These are phyloP conservation scores for Lochmaea capreae DNA, from an alignment of 2,888 invertebrate species.

Conservation along the genomic window DNA sequence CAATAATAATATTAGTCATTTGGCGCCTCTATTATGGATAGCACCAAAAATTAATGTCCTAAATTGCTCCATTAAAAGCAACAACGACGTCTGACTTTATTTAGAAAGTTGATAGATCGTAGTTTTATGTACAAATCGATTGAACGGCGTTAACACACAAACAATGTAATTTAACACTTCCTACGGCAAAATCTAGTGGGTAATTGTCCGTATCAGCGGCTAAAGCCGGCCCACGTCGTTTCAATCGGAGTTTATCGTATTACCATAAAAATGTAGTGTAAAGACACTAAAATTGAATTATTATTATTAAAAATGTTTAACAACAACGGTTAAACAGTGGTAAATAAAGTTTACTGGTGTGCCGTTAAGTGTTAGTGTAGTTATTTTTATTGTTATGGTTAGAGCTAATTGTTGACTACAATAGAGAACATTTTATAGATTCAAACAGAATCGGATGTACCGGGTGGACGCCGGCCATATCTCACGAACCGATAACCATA, in stretches of 20 bases:
- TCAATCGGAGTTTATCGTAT: slow-evolving; percentile 39
- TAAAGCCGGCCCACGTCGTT: slow-evolving; percentile 41
- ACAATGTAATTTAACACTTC: slow-evolving; percentile 53
- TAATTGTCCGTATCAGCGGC: slow-evolving; percentile 49
- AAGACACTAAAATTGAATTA: slow-evolving; percentile 3
- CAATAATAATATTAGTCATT: background rate
- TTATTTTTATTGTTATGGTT: background rate
- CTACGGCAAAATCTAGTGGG: slow-evolving; percentile 49
- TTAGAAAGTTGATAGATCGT: slow-evolving; percentile 51
- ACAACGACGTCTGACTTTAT: slow-evolving; percentile 44
- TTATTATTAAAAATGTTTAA: background rate
- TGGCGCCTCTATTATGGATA: slow-evolving; percentile 19
- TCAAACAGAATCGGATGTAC: too few species aligned
- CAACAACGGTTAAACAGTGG: slow-evolving; percentile 7
- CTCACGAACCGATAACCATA: too few species aligned
- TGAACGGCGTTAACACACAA: slow-evolving; percentile 42
- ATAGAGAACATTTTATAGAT: background rate
- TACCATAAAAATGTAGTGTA: slow-evolving; percentile 39
- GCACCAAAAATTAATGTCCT: slow-evolving; percentile 48
- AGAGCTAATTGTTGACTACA: background rate
- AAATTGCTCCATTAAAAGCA: slow-evolving; percentile 45
- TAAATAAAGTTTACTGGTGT: background rate
- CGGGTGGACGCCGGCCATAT: too few species aligned
- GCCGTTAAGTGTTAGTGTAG: background rate
- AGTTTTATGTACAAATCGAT: slow-evolving; percentile 45